Percentiles rank a stretch among this genome's conserved stretches.
phyloP scores from a whole-genome alignment of 2,797 vertebrate genomes.

The Phoebastria nigripes region DNA sequence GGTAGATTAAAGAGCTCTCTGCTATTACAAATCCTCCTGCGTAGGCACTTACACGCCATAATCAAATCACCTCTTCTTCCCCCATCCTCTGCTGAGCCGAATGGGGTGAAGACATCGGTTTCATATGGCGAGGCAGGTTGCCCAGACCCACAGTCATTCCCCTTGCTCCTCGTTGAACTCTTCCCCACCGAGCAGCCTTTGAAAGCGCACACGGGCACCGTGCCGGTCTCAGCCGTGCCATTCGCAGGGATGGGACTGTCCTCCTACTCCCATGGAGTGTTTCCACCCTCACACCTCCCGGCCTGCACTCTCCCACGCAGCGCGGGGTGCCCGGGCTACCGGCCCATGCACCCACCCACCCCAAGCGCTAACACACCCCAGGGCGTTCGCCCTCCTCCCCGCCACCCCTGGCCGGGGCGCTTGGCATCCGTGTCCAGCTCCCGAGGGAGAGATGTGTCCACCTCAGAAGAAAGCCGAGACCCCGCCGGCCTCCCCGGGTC shows the following conservation, averaged over 20 bases:
- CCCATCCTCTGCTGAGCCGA: background rate
- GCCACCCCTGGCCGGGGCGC: too few relatives aligned
- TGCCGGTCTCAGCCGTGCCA: rapidly evolving
- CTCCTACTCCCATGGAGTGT: rapidly evolving
- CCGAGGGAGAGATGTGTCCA: background rate
- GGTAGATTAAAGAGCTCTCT: background rate
- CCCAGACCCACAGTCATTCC: rapidly evolving
- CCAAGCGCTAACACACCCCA: background rate
- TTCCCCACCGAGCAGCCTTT: rapidly evolving
- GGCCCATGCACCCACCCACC: background rate
- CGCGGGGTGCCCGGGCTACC: rapidly evolving
- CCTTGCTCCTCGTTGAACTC: too few relatives aligned
- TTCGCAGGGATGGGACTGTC: rapidly evolving
- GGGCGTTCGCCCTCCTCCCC: rapidly evolving
- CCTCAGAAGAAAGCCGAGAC: background rate
- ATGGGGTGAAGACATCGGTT: rapidly evolving
- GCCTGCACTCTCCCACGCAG: background rate
- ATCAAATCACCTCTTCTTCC: background rate
- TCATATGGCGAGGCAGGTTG: rapidly evolving
- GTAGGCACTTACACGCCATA: rapidly evolving
- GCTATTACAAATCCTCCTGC: background rate
- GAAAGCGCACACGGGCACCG: background rate
- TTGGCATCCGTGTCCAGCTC: too few relatives aligned
- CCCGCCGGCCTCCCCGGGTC: background rate
- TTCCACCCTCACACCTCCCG: background rate